phyloP scores from a whole-genome alignment of 2,888 invertebrate genomes.

The Pollenia angustigena region DNA sequence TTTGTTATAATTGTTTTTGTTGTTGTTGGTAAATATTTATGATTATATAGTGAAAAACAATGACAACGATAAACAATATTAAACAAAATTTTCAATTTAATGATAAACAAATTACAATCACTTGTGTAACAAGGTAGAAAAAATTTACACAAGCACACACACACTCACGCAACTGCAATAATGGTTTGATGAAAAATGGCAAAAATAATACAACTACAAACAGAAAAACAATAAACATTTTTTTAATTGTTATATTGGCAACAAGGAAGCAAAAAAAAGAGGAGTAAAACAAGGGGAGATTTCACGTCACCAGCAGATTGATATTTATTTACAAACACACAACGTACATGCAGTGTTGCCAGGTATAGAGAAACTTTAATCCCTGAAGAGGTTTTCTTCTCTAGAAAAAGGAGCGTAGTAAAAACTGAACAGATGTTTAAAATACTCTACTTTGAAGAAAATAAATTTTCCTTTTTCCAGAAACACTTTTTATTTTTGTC shows the following conservation, averaged over 20 bases:
- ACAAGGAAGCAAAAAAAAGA: slow-evolving; percentile 5
- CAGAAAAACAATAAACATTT: neutral
- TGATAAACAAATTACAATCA: slow-evolving; percentile 72
- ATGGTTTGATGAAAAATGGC: neutral
- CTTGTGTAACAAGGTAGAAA: slow-evolving; percentile 66
- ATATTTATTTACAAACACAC: slow-evolving; percentile 50
- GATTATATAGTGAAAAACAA: slow-evolving; percentile 53
- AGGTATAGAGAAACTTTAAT: no score
- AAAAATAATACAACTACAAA: slow-evolving; percentile 2
- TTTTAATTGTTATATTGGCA: neutral
- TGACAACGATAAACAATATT: slow-evolving; percentile 63
- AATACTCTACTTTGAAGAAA: no score
- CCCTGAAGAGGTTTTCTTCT: no score
- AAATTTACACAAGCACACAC: neutral
- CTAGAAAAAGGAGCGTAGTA: no score
- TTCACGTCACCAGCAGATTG: slow-evolving; percentile 46
- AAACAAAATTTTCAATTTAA: slow-evolving; percentile 68
- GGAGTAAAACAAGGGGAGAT: neutral
- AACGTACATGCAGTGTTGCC: neutral
- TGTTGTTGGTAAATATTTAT: slow-evolving; percentile 66
- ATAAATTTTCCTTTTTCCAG: no score
- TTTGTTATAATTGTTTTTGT: slow-evolving; percentile 29
- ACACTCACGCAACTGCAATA: neutral
- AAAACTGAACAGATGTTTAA: no score
- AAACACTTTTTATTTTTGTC: no score